phyloP scores from a whole-genome alignment of 1,140 invertebrate species.

The Musca vetustissima region DNA sequence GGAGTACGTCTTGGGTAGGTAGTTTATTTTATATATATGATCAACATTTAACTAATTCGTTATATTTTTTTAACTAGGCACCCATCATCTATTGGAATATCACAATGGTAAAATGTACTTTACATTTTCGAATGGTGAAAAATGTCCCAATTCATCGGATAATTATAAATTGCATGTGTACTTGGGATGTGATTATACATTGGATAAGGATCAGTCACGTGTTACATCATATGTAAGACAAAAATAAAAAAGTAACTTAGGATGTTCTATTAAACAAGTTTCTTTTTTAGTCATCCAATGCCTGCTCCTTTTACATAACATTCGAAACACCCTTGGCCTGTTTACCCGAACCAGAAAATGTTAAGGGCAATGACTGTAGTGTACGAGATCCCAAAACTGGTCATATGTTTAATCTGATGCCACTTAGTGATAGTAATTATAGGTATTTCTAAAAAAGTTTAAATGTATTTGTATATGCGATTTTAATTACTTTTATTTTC shows the following conservation, averaged over 20 bases:
- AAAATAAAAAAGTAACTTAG: neutral
- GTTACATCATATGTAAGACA: slow-evolving; percentile 41
- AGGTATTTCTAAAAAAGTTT: slow-evolving; percentile 13
- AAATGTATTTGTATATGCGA: too few species aligned
- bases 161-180: slow-evolving; percentile 41
- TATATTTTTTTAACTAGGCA: slow-evolving; percentile 33
- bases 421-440: slow-evolving; percentile 49
- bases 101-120: slow-evolving; percentile 44
- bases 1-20: slow-evolving; percentile 48
- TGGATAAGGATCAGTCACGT: slow-evolving; percentile 37
- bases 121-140: slow-evolving; percentile 39
- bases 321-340: slow-evolving; percentile 47
- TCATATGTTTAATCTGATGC: slow-evolving; percentile 43
- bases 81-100: slow-evolving; percentile 43
- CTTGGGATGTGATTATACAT: slow-evolving; percentile 46
- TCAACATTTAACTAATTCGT: neutral
- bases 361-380: slow-evolving; percentile 45
- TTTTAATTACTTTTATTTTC: slow-evolving; percentile 4
- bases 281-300: slow-evolving; percentile 33
- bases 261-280: neutral
- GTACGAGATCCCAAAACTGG: slow-evolving; percentile 37
- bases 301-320: slow-evolving; percentile 43
- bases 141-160: slow-evolving; percentile 37
- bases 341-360: slow-evolving; percentile 41
- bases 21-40: too few species aligned